Conservation (phyloP, 1,140 invertebrate species). For the Phocides pigmalion region DNA sequence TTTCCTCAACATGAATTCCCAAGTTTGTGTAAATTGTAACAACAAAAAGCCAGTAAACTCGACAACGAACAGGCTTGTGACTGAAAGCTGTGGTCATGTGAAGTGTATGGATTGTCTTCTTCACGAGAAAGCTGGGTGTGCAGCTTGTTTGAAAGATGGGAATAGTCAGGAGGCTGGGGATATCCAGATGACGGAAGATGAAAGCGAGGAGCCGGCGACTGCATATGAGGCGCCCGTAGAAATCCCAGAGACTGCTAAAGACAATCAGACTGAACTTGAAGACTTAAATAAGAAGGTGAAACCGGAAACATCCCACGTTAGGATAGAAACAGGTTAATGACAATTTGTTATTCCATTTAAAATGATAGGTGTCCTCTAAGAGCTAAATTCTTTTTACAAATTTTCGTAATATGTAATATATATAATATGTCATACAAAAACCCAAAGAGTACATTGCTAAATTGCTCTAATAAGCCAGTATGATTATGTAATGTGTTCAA, state of each 20-base stretch:
- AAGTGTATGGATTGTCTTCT: conserved; percentile 83
- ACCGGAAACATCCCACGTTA: conserved; percentile 66
- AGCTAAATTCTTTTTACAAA: too few species aligned
- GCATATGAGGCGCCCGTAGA: conserved; percentile 33
- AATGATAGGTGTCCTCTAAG: too few species aligned
- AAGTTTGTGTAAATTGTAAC: conserved; percentile 72
- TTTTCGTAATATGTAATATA: too few species aligned
- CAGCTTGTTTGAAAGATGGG: conserved; percentile 56
- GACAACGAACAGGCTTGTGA: conserved; percentile 82
- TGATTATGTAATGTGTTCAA: too few species aligned
- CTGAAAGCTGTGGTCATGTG: conserved; percentile 83
- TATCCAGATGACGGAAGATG: conserved; percentile 18
- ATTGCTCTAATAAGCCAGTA: too few species aligned
- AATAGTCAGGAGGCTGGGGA: conserved; percentile 33
- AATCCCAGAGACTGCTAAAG: conserved; percentile 37
- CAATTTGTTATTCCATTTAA: background rate
- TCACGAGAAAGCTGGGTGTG: conserved; percentile 78
- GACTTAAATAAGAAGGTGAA: conserved; percentile 57
- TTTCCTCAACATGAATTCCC: conserved; percentile 61
- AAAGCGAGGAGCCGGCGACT: conserved; percentile 29
- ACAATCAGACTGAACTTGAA: conserved; percentile 39
- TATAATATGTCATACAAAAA: too few species aligned
- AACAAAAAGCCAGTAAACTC: conserved; percentile 70
- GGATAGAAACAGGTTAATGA: conserved; percentile 56
- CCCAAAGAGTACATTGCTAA: too few species aligned